Conservation (phyloP, 2,888 invertebrate genomes). For the Acleris emargana region DNA sequence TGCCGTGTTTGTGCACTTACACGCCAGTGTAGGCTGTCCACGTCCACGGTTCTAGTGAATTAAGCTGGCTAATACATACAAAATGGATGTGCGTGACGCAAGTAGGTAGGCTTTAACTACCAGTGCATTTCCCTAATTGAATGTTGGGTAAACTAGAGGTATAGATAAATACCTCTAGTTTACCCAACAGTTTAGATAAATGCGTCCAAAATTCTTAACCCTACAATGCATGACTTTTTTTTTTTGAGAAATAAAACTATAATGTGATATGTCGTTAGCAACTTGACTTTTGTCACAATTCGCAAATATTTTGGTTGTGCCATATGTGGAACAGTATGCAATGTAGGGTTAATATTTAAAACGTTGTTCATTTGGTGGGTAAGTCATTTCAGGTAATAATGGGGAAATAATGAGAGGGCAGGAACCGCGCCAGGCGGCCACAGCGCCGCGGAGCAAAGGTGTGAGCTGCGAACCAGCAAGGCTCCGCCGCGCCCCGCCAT, state of each 20-base stretch:
- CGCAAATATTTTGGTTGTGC: too few species aligned
- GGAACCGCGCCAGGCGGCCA: not conserved
- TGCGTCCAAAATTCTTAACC: too few species aligned
- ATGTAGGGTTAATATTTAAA: too few species aligned
- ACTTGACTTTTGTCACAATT: too few species aligned
- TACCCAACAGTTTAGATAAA: too few species aligned
- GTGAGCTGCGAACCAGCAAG: constrained; percentile 17
- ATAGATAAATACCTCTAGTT: too few species aligned
- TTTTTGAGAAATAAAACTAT: too few species aligned
- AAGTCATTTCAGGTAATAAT: not conserved
- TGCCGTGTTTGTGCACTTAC: constrained; percentile 48
- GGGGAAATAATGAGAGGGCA: not conserved
- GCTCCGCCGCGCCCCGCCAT: constrained; percentile 50
- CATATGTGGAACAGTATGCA: too few species aligned
- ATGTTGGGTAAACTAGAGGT: too few species aligned
- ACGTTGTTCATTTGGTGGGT: not conserved
- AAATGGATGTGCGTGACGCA: constrained; percentile 1
- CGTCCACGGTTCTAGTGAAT: constrained; percentile 14
- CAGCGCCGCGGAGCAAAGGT: constrained; percentile 6
- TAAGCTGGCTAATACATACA: constrained; percentile 11
- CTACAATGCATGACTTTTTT: too few species aligned
- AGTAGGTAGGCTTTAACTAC: not conserved
- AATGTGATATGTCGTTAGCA: too few species aligned
- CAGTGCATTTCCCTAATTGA: too few species aligned
- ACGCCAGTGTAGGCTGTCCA: constrained; percentile 15